phyloP scores from a whole-genome alignment of 2,888 invertebrate species.

The Linyphia triangularis region DNA sequence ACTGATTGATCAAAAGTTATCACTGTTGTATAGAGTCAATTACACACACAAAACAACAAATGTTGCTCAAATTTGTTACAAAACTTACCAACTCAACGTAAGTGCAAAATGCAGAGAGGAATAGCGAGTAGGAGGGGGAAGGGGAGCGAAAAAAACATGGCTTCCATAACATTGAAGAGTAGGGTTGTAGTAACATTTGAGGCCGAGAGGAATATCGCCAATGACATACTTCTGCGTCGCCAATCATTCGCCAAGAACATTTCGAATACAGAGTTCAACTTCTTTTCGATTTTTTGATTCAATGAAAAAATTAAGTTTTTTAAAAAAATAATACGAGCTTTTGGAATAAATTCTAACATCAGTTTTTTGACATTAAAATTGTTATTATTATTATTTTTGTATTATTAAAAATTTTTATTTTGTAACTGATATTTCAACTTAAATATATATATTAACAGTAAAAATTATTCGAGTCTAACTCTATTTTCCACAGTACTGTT shows the following conservation, averaged over 20 bases:
- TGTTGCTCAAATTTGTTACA: neutral
- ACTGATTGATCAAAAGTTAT: neutral
- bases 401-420: too few relatives aligned
- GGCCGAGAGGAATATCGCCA: neutral
- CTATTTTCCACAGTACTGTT: too few relatives aligned
- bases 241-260: neutral
- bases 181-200: neutral
- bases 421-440: too few relatives aligned
- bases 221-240: neutral
- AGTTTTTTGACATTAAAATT: too few relatives aligned
- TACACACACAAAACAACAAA: neutral
- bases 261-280: too few relatives aligned
- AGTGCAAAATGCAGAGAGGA: neutral
- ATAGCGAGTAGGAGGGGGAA: neutral
- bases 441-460: too few relatives aligned
- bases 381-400: too few relatives aligned
- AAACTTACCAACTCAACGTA: neutral
- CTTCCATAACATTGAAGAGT: conserved; percentile 3
- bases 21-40: neutral
- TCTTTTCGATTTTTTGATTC: too few relatives aligned
- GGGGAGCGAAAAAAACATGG: neutral
- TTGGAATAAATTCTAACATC: too few relatives aligned
- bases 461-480: too few relatives aligned
- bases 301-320: too few relatives aligned
- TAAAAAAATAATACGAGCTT: too few relatives aligned